Percentiles rank a stretch among this genome's conserved stretches.
These are phyloP conservation scores for Apodemus speciosus DNA, from an alignment of 2,113 vertebrate genomes.

Conservation along the genomic window DNA sequence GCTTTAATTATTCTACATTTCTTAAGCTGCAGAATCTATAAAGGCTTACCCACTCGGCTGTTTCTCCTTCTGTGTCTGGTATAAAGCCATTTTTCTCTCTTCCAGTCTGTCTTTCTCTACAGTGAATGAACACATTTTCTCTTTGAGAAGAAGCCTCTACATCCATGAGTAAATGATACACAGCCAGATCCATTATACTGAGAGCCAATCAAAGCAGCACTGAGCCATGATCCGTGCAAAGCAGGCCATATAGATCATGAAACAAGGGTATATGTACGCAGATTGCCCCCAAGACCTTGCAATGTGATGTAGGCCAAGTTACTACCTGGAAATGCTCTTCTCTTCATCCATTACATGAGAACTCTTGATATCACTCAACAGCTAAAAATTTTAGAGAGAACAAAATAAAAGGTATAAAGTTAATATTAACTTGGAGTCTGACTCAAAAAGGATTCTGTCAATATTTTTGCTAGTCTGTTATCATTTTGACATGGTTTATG, in stretches of 20 bases:
- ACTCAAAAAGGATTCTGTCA: not conserved
- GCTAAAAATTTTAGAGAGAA: not conserved
- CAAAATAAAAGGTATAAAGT: not conserved
- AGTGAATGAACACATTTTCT: not conserved
- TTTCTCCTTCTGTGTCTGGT: not conserved
- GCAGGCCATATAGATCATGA: no score
- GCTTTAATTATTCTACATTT: constrained; percentile 46
- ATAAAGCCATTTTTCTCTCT: constrained; percentile 11
- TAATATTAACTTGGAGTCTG: not conserved
- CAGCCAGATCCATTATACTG: not conserved
- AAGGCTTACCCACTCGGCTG: not conserved
- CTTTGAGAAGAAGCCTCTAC: not conserved
- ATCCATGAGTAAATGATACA: not conserved
- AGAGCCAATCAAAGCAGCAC: not conserved
- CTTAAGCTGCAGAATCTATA: constrained; percentile 15
- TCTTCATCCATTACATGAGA: not conserved
- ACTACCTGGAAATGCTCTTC: not conserved
- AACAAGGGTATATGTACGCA: not conserved
- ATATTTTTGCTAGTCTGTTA: constrained; percentile 2
- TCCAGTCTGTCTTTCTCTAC: not conserved
- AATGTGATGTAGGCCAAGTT: not conserved
- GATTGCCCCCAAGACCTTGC: not conserved
- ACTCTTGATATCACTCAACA: not conserved
- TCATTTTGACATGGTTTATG: not conserved
- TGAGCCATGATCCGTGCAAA: not conserved